Conservation (phyloP, 2,888 invertebrate species). For the Oscheius sp. region DNA sequence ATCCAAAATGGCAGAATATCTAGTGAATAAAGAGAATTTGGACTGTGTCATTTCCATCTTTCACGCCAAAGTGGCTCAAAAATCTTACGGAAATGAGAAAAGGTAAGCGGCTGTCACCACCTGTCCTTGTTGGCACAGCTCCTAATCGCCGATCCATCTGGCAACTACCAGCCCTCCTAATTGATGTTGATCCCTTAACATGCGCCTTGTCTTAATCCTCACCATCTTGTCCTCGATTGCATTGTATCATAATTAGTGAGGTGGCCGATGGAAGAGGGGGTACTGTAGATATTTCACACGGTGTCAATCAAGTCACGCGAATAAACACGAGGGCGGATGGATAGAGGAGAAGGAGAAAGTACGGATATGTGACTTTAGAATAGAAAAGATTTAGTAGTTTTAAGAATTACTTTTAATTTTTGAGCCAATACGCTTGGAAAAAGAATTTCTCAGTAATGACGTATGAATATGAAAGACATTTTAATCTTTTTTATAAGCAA, state of each 20-base stretch:
- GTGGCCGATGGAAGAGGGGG: not conserved
- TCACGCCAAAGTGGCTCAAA: conserved; percentile 99
- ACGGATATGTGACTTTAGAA: too few species aligned
- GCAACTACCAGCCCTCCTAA: too few species aligned
- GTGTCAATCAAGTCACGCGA: conserved; percentile 25
- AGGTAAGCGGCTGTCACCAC: conserved; percentile 73
- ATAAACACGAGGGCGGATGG: conserved; percentile 10
- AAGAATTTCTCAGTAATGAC: too few species aligned
- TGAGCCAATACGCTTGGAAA: too few species aligned
- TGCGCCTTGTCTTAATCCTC: conserved; percentile 11
- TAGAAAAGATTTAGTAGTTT: too few species aligned
- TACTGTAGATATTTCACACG: conserved; percentile 23
- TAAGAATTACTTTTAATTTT: too few species aligned
- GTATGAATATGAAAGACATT: too few species aligned
- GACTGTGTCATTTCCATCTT: conserved; percentile 91
- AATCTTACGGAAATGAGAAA: conserved; percentile 99
- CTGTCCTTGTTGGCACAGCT: conserved; percentile 10
- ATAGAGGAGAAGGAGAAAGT: too few species aligned
- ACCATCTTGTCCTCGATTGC: conserved; percentile 16
- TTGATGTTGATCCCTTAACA: conserved; percentile 34
- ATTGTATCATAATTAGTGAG: conserved; percentile 19
- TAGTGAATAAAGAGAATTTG: conserved; percentile 72
- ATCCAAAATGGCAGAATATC: conserved; percentile 94
- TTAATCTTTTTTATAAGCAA: too few species aligned
- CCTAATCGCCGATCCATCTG: too few species aligned